Evolutionary conservation across 1,140 invertebrate genomes (phyloP).

Genomic region (Leptonema lineaticorne): DNA sequence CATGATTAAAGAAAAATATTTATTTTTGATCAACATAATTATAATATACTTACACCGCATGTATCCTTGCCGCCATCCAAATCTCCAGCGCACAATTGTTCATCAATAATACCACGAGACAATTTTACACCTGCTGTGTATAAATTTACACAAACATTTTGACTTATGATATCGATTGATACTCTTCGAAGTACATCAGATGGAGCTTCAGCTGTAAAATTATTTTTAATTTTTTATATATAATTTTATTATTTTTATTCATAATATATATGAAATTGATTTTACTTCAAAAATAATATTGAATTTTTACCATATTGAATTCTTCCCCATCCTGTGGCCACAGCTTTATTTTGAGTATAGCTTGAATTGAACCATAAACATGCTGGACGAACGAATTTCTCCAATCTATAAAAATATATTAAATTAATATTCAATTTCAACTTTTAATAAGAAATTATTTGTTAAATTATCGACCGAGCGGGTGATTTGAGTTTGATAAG

Average conservation of each 20-base stretch:
- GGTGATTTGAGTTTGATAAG: slow-evolving; percentile 44
- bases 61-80: slow-evolving; percentile 43
- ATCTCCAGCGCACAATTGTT: slow-evolving; percentile 40
- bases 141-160: slow-evolving; percentile 23
- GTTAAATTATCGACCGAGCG: slow-evolving; percentile 15
- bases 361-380: slow-evolving; percentile 53
- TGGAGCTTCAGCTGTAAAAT: slow-evolving; percentile 40
- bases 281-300: background rate
- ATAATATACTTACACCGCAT: slow-evolving; percentile 5
- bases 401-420: slow-evolving; percentile 42
- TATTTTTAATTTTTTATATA: background rate
- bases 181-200: slow-evolving; percentile 43
- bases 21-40: background rate
- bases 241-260: background rate
- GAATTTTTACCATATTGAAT: slow-evolving; percentile 10
- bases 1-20: background rate
- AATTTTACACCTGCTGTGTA: slow-evolving; percentile 34
- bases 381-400: slow-evolving; percentile 51
- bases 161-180: slow-evolving; percentile 30
- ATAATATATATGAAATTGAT: background rate
- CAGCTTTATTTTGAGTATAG: slow-evolving; percentile 39
- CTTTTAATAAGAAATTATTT: background rate
- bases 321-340: slow-evolving; percentile 50
- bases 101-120: slow-evolving; percentile 3
- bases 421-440: background rate